Percentiles rank a stretch among this genome's conserved stretches.
phyloP scores from a whole-genome alignment of 2,797 vertebrate genomes.

The Prunella strophiata region DNA sequence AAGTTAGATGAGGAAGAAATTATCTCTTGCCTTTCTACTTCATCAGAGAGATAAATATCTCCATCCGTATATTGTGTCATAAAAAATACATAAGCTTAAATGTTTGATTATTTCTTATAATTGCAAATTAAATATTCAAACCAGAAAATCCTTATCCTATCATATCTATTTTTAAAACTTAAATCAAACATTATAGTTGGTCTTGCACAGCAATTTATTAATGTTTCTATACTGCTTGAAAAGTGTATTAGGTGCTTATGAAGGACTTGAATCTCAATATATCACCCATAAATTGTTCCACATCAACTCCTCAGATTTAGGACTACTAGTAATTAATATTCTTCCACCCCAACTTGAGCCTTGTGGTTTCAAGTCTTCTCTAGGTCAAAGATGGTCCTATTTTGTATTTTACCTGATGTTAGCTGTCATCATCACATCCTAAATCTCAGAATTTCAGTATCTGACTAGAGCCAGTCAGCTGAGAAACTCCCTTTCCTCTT shows the following conservation, averaged over 20 bases:
- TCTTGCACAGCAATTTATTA: neutral
- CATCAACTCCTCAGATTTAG: neutral
- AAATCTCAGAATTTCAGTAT: neutral
- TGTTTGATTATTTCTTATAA: conserved; percentile 59
- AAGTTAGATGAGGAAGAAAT: conserved; percentile 54
- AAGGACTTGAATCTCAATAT: neutral
- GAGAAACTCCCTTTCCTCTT: neutral
- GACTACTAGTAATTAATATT: neutral
- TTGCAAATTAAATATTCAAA: conserved; percentile 61
- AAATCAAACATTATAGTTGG: conserved; percentile 10
- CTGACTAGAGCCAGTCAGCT: neutral
- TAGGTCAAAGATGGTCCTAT: neutral
- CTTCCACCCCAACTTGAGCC: neutral
- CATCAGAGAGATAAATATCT: conserved; percentile 44
- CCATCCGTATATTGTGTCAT: neutral
- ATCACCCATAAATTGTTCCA: neutral
- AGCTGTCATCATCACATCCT: neutral
- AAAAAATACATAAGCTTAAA: conserved; percentile 60
- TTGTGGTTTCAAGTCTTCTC: neutral
- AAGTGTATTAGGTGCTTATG: neutral
- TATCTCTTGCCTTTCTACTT: conserved; percentile 34
- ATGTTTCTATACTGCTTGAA: neutral
- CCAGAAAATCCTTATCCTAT: conserved; percentile 20
- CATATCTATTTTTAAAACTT: conserved; percentile 25
- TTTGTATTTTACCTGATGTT: neutral